Evolutionary conservation across 2,113 vertebrate genomes (phyloP), one percentile per base, ranked within the genome.

Genomic region (Propithecus coquereli): DNA sequence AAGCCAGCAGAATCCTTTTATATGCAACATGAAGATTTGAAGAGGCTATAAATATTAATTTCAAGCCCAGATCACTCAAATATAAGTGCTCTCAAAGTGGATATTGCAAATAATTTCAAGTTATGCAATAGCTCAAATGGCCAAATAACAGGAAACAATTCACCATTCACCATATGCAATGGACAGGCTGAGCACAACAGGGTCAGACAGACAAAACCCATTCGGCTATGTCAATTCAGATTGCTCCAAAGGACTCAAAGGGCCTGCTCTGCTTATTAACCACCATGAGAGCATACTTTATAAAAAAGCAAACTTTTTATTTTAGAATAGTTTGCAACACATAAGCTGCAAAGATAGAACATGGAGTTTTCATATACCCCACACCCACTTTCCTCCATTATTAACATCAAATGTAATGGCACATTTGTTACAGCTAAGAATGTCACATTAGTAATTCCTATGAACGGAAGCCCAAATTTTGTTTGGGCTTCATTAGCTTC

Each of bases 61-160:
- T 83, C 90, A 74, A 96, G 47, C 74, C 52, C 82, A 90, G 47
- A 87, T 94, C 74, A 63, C 74, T 93, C 94, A 79, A 74, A 94
- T 52, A 30, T 71, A 91, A 96, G 84, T 92, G 80, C 90, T 96
- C n/a, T 94, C 90, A 83, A 77, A 94, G 50, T 83, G 90, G 87
- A 87, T 74, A 76, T 7, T 92, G 74, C n/a, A 93, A 97, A 95
- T 90, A 89, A 94, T 63, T 95, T 95, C 92, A 96, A 96, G 84
- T 94, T 87, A 87, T 30, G 9, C 65, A 88, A 68, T 63, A 63
- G 57, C 13, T 1, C n/a, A 94, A 96, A 95, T 76, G 52, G 70
- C 37, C 68, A 52, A 83, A 79, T 34, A 84, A 89, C 79, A 71
- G 68, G 61, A 40, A 54, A 54, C 45, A 90, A 84, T 52, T 88